Evolutionary conservation across 1,140 invertebrate species (phyloP).

Genomic region (Vollenhovia emeryi): DNA sequence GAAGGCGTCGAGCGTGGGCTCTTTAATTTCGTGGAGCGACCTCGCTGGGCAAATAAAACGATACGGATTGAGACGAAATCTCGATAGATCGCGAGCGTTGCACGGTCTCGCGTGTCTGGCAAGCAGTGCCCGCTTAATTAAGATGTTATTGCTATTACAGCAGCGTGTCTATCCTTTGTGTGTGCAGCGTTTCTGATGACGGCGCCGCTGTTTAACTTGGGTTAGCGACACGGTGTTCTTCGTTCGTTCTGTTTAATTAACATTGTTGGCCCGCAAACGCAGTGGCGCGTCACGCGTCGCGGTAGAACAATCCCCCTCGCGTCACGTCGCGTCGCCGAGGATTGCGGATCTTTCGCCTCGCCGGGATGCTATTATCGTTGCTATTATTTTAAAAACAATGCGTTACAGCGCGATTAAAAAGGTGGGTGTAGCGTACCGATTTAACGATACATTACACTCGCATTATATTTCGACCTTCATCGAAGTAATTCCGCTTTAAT

Average conservation of each 20-base stretch:
- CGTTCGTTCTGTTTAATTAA: conserved; percentile 53
- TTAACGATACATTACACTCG: conserved; percentile 36
- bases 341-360: not conserved
- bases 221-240: conserved; percentile 35
- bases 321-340: not conserved
- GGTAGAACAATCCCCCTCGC: not conserved
- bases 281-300: not conserved
- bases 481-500: conserved; percentile 36
- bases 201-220: conserved; percentile 52
- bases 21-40: not conserved
- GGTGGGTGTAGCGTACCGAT: not conserved
- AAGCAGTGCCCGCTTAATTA: conserved; percentile 32
- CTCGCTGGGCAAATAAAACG: not conserved
- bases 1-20: not conserved
- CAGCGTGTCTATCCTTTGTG: conserved; percentile 9
- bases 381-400: not conserved
- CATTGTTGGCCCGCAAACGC: conserved; percentile 45
- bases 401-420: conserved; percentile 4
- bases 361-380: not conserved
- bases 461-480: conserved; percentile 25
- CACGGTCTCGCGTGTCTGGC: not conserved
- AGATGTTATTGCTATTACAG: conserved; percentile 19
- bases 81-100: not conserved
- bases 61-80: not conserved
- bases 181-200: conserved; percentile 32